Percentiles rank a stretch among this genome's conserved stretches.
Conservation (phyloP, 2,797 vertebrate genomes). For the Leuciscus waleckii region DNA sequence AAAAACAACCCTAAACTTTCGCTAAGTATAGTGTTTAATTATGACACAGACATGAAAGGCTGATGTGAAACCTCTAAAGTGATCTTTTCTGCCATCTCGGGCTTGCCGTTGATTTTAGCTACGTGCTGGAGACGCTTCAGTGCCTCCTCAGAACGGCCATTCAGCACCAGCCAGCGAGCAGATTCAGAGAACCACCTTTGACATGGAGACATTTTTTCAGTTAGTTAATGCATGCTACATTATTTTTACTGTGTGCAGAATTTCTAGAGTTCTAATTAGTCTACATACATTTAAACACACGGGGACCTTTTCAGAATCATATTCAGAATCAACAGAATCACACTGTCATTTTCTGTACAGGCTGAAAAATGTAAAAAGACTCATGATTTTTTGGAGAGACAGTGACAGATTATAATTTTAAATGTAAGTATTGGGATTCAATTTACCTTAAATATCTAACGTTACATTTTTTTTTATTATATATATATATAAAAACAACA, state of each 20-base stretch:
- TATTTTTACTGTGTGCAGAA: not conserved
- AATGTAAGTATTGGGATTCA: too few relatives aligned
- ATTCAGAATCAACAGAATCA: not conserved
- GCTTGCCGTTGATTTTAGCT: constrained; percentile 74
- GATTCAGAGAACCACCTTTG: constrained; percentile 80
- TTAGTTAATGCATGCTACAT: not conserved
- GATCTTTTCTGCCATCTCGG: constrained; percentile 65
- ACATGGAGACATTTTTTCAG: not conserved
- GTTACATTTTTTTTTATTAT: too few relatives aligned
- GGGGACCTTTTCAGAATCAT: not conserved
- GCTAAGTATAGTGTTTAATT: not conserved
- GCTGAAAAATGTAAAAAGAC: not conserved
- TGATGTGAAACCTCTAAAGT: constrained; percentile 60
- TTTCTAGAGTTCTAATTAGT: not conserved
- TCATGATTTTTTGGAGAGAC: not conserved
- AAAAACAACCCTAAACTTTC: not conserved
- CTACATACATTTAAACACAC: not conserved
- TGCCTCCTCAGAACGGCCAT: constrained; percentile 67
- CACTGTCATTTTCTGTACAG: not conserved
- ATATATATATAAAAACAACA: too few relatives aligned
- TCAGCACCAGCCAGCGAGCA: constrained; percentile 79
- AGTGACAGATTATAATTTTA: too few relatives aligned
- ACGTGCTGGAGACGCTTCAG: constrained; percentile 74
- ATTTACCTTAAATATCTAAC: too few relatives aligned
- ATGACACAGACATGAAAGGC: not conserved